A percentile compares a stretch with the other conserved stretches of the same genome.
These are phyloP conservation scores for Drosophila lacertosa DNA, from an alignment of 1,140 invertebrate genomes.

Conservation along the genomic window DNA sequence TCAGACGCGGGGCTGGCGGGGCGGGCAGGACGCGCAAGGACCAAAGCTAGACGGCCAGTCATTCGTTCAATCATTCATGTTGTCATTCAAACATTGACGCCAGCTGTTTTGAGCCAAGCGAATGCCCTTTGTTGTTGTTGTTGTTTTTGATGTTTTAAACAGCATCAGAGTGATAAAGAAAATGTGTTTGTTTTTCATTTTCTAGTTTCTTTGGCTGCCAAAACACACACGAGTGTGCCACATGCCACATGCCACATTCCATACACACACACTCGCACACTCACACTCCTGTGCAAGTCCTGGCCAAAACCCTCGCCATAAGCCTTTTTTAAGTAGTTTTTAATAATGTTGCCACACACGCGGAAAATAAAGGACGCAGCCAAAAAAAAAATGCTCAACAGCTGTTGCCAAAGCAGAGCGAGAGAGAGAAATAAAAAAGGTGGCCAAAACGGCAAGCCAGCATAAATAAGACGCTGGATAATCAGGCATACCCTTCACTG, in stretches of 20 bases:
- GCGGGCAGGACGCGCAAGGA: neutral
- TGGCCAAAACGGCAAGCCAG: slow-evolving; percentile 44
- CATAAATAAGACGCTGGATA: slow-evolving; percentile 63
- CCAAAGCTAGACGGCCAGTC: slow-evolving; percentile 40
- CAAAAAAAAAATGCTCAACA: slow-evolving; percentile 57
- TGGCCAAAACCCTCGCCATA: slow-evolving; percentile 25
- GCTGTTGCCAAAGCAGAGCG: slow-evolving; percentile 7
- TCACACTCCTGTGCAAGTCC: neutral
- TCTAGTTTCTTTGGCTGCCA: slow-evolving; percentile 53
- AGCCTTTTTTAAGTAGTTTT: slow-evolving; percentile 76
- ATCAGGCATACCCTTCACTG: slow-evolving; percentile 39
- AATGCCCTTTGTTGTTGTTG: slow-evolving; percentile 26
- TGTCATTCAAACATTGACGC: slow-evolving; percentile 72
- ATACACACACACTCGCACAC: too few species aligned
- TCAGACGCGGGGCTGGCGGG: neutral
- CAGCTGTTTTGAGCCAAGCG: slow-evolving; percentile 41
- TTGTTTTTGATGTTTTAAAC: slow-evolving; percentile 29
- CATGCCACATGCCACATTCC: slow-evolving; percentile 1
- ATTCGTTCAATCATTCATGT: slow-evolving; percentile 72
- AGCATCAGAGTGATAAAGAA: slow-evolving; percentile 42
- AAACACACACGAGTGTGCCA: slow-evolving; percentile 8
- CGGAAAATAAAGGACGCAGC: slow-evolving; percentile 45
- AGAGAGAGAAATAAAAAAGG: neutral
- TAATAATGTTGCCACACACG: slow-evolving; percentile 71
- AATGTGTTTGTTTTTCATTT: slow-evolving; percentile 77